Evolutionary conservation across 2,113 vertebrate species (phyloP).

Genomic region (Oreochromis niloticus): DNA sequence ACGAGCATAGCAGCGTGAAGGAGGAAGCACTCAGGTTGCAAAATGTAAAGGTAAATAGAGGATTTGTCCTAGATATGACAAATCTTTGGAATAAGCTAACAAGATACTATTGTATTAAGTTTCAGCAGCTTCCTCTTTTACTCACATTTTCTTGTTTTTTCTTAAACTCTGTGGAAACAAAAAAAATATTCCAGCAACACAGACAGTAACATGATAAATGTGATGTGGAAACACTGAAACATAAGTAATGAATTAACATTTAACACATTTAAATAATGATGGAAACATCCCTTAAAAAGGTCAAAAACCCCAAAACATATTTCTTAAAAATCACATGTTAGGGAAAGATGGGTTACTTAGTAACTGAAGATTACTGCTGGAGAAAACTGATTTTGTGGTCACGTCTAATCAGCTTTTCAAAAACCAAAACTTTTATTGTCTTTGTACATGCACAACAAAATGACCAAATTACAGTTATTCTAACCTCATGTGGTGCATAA

Average conservation of each 20-base stretch:
- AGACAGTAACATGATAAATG: background rate
- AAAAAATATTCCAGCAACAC: background rate
- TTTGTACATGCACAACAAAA: background rate
- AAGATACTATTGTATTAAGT: background rate
- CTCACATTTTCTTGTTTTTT: slow-evolving; percentile 11
- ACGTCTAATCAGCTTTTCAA: background rate
- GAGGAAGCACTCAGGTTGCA: background rate
- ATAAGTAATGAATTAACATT: background rate
- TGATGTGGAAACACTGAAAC: background rate
- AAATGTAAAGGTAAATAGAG: background rate
- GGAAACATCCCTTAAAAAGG: background rate
- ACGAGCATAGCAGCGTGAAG: background rate
- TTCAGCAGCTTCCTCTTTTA: slow-evolving; percentile 10
- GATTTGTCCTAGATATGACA: background rate
- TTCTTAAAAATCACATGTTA: background rate
- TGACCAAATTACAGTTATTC: background rate
- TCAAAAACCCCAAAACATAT: background rate
- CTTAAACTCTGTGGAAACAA: background rate
- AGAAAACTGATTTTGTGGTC: background rate
- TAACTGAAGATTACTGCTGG: background rate
- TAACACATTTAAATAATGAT: background rate
- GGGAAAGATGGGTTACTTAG: background rate
- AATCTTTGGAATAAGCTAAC: background rate
- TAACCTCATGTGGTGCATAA: background rate
- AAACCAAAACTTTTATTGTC: background rate